phyloP scores from a whole-genome alignment of 2,888 invertebrate species.

The Drosophila kuntzei region DNA sequence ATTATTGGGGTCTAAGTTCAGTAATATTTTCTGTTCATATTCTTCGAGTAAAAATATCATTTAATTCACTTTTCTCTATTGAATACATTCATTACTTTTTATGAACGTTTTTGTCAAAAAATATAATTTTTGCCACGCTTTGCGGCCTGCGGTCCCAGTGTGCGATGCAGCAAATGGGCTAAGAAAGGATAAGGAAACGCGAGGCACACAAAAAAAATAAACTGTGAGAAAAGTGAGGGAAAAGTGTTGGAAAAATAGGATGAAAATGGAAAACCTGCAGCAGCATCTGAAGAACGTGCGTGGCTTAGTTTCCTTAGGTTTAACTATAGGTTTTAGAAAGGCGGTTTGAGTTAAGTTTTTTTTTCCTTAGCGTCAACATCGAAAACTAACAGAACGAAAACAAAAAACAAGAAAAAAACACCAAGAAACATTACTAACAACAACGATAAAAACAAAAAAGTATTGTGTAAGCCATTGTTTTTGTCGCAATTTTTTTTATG shows the following conservation, averaged over 20 bases:
- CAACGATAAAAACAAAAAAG: conserved; percentile 16
- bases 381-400: conserved; percentile 30
- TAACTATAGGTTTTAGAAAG: conserved; percentile 9
- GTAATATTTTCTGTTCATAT: too few species aligned
- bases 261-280: conserved; percentile 13
- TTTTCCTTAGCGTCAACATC: conserved; percentile 30
- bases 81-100: too few species aligned
- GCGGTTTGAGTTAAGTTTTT: not conserved
- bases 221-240: not conserved
- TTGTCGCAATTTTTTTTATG: conserved; percentile 11
- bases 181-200: conserved; percentile 15
- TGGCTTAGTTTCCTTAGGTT: conserved; percentile 28
- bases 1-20: too few species aligned
- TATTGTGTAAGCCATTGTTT: conserved; percentile 63
- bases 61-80: too few species aligned
- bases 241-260: not conserved
- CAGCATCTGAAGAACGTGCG: conserved; percentile 42
- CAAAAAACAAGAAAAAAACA: not conserved
- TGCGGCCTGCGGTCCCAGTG: too few species aligned
- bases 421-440: conserved; percentile 39
- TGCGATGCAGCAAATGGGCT: conserved; percentile 46
- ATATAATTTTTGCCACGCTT: too few species aligned
- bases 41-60: too few species aligned
- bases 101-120: too few species aligned
- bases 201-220: not conserved